phyloP scores from a whole-genome alignment of 2,113 vertebrate species.

The Columba livia region DNA sequence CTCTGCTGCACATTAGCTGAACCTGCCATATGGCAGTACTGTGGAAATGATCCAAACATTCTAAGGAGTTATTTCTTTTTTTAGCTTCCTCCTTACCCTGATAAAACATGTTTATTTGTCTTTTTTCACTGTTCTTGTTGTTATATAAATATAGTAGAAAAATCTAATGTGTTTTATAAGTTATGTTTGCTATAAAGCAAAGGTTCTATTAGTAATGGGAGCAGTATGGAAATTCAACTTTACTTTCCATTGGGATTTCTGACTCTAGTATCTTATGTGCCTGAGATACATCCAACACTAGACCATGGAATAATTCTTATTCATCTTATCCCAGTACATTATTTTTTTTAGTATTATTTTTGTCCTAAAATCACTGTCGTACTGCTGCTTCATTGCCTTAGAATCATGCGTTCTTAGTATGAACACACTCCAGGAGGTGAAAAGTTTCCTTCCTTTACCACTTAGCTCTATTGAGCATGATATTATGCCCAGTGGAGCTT shows the following conservation, averaged over 20 bases:
- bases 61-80: not conserved
- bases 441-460: not conserved
- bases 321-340: not conserved
- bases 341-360: not conserved
- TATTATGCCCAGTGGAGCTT: not conserved
- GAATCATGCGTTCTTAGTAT: not conserved
- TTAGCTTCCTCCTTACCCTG: not conserved
- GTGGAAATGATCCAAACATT: slow-evolving; percentile 8
- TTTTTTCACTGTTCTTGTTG: not conserved
- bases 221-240: not conserved
- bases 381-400: not conserved
- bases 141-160: not conserved
- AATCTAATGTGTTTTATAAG: not conserved
- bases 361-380: not conserved
- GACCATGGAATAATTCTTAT: not conserved
- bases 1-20: not conserved
- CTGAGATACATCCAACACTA: not conserved
- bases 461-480: not conserved
- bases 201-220: not conserved
- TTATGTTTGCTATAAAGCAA: not conserved
- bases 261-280: not conserved
- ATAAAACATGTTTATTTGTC: slow-evolving; percentile 7
- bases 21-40: not conserved
- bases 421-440: not conserved
- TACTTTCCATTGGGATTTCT: not conserved